Evolutionary conservation across 2,888 invertebrate genomes (phyloP).

Genomic region (Malthinus flaveolus): DNA sequence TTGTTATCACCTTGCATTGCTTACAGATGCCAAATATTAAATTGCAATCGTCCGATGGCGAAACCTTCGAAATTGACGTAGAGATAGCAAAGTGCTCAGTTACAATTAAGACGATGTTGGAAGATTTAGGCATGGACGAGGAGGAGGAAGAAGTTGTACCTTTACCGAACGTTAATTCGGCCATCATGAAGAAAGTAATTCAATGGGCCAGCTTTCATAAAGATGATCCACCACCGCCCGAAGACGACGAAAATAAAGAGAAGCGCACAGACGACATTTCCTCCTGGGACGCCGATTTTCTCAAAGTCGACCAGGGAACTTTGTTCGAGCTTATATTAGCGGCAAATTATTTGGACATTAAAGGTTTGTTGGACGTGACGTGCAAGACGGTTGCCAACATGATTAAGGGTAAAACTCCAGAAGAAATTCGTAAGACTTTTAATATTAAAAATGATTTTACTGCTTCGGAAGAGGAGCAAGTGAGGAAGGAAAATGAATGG

Average conservation of each 20-base stretch:
- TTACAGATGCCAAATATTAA: slow-evolving; percentile 90
- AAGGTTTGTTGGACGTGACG: slow-evolving; percentile 93
- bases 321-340: slow-evolving; percentile 95
- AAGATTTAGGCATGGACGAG: slow-evolving; percentile 89
- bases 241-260: slow-evolving; percentile 97
- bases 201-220: slow-evolving; percentile 94
- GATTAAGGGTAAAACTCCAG: slow-evolving; percentile 98
- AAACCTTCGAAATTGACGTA: slow-evolving; percentile 94
- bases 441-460: slow-evolving; percentile 97
- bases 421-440: slow-evolving; percentile 95
- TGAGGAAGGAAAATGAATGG: slow-evolving; percentile 96
- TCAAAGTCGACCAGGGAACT: slow-evolving; percentile 98
- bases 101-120: slow-evolving; percentile 98
- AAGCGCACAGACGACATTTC: slow-evolving; percentile 99
- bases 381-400: slow-evolving; percentile 98
- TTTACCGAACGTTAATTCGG: slow-evolving; percentile 95
- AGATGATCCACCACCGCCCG: slow-evolving; percentile 93
- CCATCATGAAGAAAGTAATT: slow-evolving; percentile 92
- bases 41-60: slow-evolving; percentile 92
- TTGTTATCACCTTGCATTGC: background rate
- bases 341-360: slow-evolving; percentile 95
- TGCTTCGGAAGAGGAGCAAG: slow-evolving; percentile 96
- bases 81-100: slow-evolving; percentile 97
- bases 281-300: slow-evolving; percentile 98
- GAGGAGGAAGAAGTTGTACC: slow-evolving; percentile 95